Evolutionary conservation across 2,113 vertebrate species (phyloP), one percentile per base, ranked within the genome.

Genomic region (Salvelinus fontinalis): DNA sequence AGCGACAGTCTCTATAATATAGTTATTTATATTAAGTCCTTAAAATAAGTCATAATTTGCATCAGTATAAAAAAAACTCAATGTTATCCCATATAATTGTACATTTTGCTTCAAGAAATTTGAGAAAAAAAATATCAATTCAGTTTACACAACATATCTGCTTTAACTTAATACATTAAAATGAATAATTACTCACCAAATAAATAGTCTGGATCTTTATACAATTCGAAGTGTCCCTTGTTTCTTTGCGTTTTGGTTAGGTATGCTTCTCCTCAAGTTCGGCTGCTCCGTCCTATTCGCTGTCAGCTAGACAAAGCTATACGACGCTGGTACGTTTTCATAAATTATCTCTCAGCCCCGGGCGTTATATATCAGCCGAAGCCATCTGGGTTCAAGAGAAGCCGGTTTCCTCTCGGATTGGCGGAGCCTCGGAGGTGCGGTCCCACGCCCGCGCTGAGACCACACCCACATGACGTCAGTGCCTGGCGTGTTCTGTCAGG

Each of bases 341-440:
- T 34, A 34, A 34, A 8, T 34, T 6, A 86, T 88, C 75, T 76
- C 11, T 94, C 93, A 94, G 92, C 88, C 16, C 51, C 12, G 5
- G 51, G 16, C 16, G 83, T 27, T 85, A 69, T 88, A 88, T 90
- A 93, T 83, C 83, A 67, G 74, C 77, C 18, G 51, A 18, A 20
- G 75, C 84, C 84, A 84, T 84, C 89, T 86, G 91, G 57, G 65
- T 71, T 48, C 31, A 76, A 81, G 27, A 77, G 83, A 84, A 88
- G 84, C 91, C 92, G 91, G 89, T 79, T 77, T 83, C 18, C 71
- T 27, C 83, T 80, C 82, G 11, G 87, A 94, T 94, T 94, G 94
- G 94, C 14, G 22, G 80, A 75, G 9, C 7, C 34, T 14, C 79
- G 91, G 91, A 92, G 94, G 94, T 91, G 94, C 91, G 94, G 88